Base-by-base conservation (phyloP, 2,113 vertebrate genomes). In the Lepus americanus region DNA sequence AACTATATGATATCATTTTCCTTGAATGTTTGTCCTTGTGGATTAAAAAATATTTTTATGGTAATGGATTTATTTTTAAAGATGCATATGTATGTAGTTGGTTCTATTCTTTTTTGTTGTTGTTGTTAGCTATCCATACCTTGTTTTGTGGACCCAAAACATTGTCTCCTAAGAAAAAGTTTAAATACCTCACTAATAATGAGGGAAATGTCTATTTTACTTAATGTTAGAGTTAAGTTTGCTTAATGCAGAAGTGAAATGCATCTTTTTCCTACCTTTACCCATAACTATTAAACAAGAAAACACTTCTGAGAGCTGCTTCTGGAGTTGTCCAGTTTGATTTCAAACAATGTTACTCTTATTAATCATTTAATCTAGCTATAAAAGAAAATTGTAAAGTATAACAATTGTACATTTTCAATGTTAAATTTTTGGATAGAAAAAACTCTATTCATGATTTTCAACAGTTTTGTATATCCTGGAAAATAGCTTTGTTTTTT, bases 281-380 rank as follows among this genome's bases (percentile, higher is more conserved):
- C 16, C 10, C 1, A 5, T 16, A 31, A 23, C 17, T 87, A 27
- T 92, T 29, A 76, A 72, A 64, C 4, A 89, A 11, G 55, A 93
- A 93, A 87, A 25, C 76, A 69, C 6, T 64, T 59, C 19, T 76
- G 29, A 94, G 82, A 33, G 3, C 13, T 94, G 12, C 63, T 81
- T 83, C 16, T 85, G 20, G 1, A 87, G 19, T 76, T 78, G 12
- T 27, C 16, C 74, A 90, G 11, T 76, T 80, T 94, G 44, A 77
- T 78, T 97, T 94, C 59, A 84, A 89, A 90, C 96, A 96, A 94
- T 76, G 31, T 81, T 53, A 81, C 8, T 88, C 9, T 29, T 78
- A 72, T n/a, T 79, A 87, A 95, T 92, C 86, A 72, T 83, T 81
- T 97, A 73, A 69, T 95, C 13, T 6, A 29, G 2, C 44, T 39